These are phyloP conservation scores for Miniopterus natalensis DNA, from an alignment of 2,113 vertebrate species.

Conservation along the genomic window DNA sequence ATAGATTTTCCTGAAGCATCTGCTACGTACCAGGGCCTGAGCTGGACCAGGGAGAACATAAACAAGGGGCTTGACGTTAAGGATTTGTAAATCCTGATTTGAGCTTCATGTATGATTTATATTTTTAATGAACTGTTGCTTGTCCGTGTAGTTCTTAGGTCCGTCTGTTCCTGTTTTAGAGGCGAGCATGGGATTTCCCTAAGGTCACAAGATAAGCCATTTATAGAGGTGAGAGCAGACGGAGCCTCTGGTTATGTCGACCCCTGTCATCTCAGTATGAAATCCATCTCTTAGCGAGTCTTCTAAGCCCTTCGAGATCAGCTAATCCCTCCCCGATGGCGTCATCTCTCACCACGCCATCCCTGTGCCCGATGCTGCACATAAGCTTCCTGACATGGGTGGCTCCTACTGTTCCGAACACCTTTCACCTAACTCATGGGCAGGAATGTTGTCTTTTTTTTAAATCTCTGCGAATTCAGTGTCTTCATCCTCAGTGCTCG, in stretches of 20 bases:
- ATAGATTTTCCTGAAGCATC: not conserved
- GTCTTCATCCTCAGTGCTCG: not conserved
- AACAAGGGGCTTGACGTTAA: too few species aligned
- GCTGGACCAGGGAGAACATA: not conserved
- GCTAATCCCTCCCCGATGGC: not conserved
- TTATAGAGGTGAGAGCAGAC: not conserved
- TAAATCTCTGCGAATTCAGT: not conserved
- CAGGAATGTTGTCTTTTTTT: not conserved
- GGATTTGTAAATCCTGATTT: not conserved
- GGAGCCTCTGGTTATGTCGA: not conserved
- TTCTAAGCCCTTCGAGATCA: not conserved
- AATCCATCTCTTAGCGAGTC: not conserved
- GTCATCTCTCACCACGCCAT: rapidly evolving
- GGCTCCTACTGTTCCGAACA: not conserved
- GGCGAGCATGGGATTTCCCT: not conserved
- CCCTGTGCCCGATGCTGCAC: rapidly evolving
- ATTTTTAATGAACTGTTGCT: not conserved
- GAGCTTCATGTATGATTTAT: not conserved
- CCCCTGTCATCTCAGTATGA: not conserved
- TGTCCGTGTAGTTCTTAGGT: not conserved
- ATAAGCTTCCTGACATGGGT: rapidly evolving
- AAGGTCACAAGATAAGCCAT: not conserved
- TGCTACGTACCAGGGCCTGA: not conserved
- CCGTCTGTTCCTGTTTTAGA: not conserved
- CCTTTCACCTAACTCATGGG: not conserved